phyloP scores from a whole-genome alignment of 2,113 vertebrate species.

The Xerus inauris region DNA sequence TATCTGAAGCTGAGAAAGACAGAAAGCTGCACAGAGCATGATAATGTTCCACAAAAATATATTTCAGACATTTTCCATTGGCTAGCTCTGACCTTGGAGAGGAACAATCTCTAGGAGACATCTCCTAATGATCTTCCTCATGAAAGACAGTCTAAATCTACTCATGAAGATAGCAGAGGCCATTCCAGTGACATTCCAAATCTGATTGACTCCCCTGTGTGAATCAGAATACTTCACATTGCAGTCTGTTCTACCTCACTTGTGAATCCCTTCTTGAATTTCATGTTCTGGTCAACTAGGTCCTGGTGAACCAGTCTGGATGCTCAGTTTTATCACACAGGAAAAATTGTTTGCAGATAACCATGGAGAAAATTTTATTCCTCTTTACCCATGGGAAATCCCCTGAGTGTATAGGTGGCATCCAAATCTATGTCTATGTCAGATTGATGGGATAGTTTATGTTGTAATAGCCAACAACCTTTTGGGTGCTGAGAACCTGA shows the following conservation, averaged over 20 bases:
- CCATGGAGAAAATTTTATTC: background rate
- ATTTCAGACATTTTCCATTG: background rate
- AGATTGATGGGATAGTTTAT: background rate
- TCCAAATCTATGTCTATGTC: background rate
- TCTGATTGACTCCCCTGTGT: background rate
- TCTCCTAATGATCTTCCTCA: background rate
- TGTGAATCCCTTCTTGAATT: background rate
- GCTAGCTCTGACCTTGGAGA: background rate
- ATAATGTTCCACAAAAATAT: background rate
- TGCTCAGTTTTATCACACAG: background rate
- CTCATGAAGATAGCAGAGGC: background rate
- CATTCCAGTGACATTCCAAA: background rate
- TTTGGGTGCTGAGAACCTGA: background rate
- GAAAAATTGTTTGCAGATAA: background rate
- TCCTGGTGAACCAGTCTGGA: background rate
- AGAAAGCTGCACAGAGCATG: background rate
- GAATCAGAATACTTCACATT: background rate
- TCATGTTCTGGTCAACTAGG: background rate
- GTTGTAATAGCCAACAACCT: background rate
- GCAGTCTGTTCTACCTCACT: background rate
- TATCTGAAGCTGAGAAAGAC: background rate
- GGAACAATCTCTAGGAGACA: background rate
- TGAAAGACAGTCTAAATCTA: background rate
- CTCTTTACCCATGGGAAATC: background rate
- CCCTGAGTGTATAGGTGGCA: background rate